phyloP scores from a whole-genome alignment of 2,888 invertebrate genomes.

The Callosobruchus maculatus region DNA sequence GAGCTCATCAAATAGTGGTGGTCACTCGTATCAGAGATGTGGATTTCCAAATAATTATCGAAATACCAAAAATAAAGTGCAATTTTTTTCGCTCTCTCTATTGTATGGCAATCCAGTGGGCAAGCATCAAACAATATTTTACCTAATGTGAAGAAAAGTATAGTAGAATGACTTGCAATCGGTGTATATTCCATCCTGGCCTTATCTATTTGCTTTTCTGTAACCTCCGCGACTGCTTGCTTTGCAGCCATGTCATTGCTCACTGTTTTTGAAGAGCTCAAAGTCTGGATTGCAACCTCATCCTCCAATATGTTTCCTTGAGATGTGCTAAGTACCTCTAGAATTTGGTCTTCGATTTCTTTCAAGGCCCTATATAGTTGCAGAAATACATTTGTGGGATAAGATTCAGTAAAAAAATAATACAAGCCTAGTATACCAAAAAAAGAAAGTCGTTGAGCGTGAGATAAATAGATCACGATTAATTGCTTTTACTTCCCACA shows the following conservation, averaged over 20 bases:
- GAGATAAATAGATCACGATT: too few relatives aligned
- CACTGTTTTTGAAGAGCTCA: conserved; percentile 85
- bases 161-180: conserved; percentile 84
- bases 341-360: conserved; percentile 88
- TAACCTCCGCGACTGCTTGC: conserved; percentile 83
- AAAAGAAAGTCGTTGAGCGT: too few relatives aligned
- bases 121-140: conserved; percentile 25
- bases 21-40: too few relatives aligned
- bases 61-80: too few relatives aligned
- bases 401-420: too few relatives aligned
- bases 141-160: conserved; percentile 89
- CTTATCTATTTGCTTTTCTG: conserved; percentile 84
- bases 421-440: too few relatives aligned
- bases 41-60: too few relatives aligned
- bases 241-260: conserved; percentile 90
- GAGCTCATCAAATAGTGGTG: too few relatives aligned
- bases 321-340: conserved; percentile 70
- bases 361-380: conserved; percentile 62
- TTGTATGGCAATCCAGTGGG: too few relatives aligned
- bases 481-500: too few relatives aligned
- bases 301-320: conserved; percentile 84
- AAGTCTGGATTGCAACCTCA: conserved; percentile 82
- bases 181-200: conserved; percentile 85
- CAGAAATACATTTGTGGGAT: too few relatives aligned
- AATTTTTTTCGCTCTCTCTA: too few relatives aligned